Evolutionary conservation across 2,888 invertebrate species (phyloP).

Genomic region (Gastracanthus pulcherrimus): DNA sequence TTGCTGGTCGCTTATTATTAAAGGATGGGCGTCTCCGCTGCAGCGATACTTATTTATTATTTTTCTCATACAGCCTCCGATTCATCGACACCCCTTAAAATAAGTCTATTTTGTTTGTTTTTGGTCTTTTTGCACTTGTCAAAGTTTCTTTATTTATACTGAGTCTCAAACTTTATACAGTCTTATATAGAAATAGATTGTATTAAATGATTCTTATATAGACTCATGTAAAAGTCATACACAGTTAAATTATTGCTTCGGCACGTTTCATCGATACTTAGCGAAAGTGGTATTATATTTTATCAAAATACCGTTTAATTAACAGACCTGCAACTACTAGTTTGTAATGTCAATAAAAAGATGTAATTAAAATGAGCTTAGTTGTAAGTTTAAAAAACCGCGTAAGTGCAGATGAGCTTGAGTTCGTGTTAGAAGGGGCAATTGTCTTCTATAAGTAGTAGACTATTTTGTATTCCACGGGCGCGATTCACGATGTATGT

Average conservation of each 20-base stretch:
- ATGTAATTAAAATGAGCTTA: neutral
- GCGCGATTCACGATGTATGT: neutral
- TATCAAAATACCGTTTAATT: too few relatives aligned
- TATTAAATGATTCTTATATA: too few relatives aligned
- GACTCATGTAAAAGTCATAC: too few relatives aligned
- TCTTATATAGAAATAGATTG: too few relatives aligned
- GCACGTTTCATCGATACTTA: too few relatives aligned
- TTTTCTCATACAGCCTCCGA: slow-evolving; percentile 60
- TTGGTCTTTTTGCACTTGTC: too few relatives aligned
- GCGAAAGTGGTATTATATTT: too few relatives aligned
- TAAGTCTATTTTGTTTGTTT: neutral
- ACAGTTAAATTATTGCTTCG: too few relatives aligned
- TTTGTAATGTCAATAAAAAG: neutral
- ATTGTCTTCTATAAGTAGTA: neutral
- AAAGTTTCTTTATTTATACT: too few relatives aligned
- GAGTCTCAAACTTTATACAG: neutral
- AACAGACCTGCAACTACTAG: neutral
- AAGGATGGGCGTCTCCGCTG: slow-evolving; percentile 65
- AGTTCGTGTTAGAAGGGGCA: neutral
- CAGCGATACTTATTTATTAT: slow-evolving; percentile 68
- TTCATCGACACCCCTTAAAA: too few relatives aligned
- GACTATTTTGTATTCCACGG: neutral
- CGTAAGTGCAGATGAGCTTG: too few relatives aligned
- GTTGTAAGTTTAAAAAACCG: neutral
- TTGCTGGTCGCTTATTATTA: slow-evolving; percentile 56